Evolutionary conservation across 2,797 vertebrate species (phyloP).

Genomic region (Onychomys arenicola): DNA sequence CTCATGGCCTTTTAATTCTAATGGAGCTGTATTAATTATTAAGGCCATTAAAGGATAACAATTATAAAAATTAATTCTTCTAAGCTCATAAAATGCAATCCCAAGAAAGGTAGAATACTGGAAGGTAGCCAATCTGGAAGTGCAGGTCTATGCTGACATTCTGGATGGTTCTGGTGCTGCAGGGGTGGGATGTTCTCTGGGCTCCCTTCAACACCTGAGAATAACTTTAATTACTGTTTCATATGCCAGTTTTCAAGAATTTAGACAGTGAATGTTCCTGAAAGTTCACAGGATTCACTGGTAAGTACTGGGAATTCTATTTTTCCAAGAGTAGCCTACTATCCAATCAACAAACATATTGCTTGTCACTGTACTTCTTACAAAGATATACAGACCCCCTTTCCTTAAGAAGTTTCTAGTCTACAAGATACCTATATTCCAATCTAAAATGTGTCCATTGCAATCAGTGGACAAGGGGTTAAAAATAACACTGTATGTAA

Average conservation of each 20-base stretch:
- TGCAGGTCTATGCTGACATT: conserved; percentile 7
- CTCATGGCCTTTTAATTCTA: conserved; percentile 12
- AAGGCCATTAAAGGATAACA: neutral
- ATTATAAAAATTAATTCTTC: conserved; percentile 16
- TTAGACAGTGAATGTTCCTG: conserved; percentile 27
- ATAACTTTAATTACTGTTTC: conserved; percentile 27
- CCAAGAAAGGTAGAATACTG: conserved; percentile 12
- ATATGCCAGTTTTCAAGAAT: conserved; percentile 3
- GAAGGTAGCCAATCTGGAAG: neutral
- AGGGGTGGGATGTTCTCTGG: neutral
- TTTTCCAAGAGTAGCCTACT: conserved; percentile 23
- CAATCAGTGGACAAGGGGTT: neutral
- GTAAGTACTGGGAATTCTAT: neutral
- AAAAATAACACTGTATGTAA: neutral
- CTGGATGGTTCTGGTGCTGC: neutral
- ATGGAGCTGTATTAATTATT: conserved; percentile 1
- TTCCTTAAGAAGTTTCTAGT: neutral
- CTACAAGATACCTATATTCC: conserved; percentile 8
- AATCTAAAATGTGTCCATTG: neutral
- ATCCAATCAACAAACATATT: neutral
- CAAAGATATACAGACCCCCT: neutral
- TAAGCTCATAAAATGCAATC: conserved; percentile 37
- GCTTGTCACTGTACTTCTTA: neutral
- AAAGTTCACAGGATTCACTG: conserved; percentile 39
- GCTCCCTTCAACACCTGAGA: conserved; percentile 4